phyloP scores from a whole-genome alignment of 2,888 invertebrate genomes.

The Acholoe squamosa region DNA sequence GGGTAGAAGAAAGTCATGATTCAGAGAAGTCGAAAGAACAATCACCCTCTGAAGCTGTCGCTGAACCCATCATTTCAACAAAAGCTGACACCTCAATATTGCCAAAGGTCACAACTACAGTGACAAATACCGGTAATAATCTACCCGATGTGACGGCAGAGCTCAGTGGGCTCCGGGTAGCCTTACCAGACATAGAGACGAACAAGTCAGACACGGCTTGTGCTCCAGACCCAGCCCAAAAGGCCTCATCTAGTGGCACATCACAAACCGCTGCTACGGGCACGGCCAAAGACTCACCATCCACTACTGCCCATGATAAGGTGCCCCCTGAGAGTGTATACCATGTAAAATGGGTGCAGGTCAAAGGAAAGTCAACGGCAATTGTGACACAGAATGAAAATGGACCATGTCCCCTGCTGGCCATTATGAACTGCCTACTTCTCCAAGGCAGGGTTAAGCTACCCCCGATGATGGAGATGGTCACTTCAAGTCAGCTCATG shows the following conservation, averaged over 20 bases:
- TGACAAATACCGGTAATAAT: not conserved
- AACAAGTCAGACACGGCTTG: slow-evolving; percentile 32
- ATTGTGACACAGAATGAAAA: slow-evolving; percentile 86
- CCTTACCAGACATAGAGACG: not conserved
- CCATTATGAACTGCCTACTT: slow-evolving; percentile 85
- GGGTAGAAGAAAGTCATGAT: not conserved
- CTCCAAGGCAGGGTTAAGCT: slow-evolving; percentile 84
- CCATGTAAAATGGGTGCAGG: slow-evolving; percentile 85
- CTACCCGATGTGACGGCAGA: not conserved
- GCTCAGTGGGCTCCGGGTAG: not conserved
- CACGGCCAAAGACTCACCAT: no score
- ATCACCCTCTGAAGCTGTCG: not conserved
- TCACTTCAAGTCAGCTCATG: slow-evolving; percentile 84
- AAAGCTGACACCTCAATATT: not conserved
- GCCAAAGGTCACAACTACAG: not conserved
- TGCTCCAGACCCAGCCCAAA: not conserved
- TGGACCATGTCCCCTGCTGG: slow-evolving; percentile 86
- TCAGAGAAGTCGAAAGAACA: not conserved
- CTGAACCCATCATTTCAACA: not conserved
- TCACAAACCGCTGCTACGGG: not conserved
- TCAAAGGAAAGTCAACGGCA: slow-evolving; percentile 80
- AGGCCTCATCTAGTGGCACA: not conserved
- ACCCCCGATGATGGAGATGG: slow-evolving; percentile 82
- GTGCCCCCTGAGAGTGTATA: slow-evolving; percentile 76
- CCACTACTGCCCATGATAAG: not conserved